Evolutionary conservation across 2,113 vertebrate species (phyloP), one percentile per base, ranked within the genome.

Genomic region (Bungarus multicinctus): DNA sequence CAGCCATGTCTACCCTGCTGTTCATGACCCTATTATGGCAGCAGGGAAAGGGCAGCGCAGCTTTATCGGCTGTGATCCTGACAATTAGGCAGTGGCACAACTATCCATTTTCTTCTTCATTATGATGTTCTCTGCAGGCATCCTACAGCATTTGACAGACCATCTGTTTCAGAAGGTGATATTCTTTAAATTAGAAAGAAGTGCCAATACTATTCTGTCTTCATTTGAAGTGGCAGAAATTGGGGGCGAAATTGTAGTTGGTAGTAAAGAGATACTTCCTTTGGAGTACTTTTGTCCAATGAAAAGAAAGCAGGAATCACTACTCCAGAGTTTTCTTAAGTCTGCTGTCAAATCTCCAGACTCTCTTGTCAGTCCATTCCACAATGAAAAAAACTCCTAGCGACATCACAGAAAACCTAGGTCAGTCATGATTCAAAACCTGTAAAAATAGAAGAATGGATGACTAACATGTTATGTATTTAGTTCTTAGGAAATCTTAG

Each of bases 371-470:
- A 91, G 89, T 95, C 91, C 94, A 90, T 90, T 95, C 90, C 95
- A 92, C 94, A 92, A 47, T 2, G 93, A 90, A 85, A 47, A 93
- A 94, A 88, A 58, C 90, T 92, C 95, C 39, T 93, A 96, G 92
- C 58, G 90, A 90, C 95, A 97, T 96, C 93, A 54, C 95, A 94
- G 95, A 93, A 94, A 94, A 92, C 45, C 93, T 95, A 94, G 94
- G 23, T 96, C 96, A 95, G 95, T 96, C 97, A 98, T 98, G 97
- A 94, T 97, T 97, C 96, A 96, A 96, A 97, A 98, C 96, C 98
- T 98, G 97, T 93, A 97, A 97, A 98, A 98, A 98, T 14, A 98
- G 97, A 97, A 97, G 90, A 96, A 97, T 96, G 94, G 95, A 97
- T 98, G 97, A 98, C 96, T 98, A 98, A 98, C 90, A 96, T 95